Base-by-base conservation (phyloP, 2,888 invertebrate species). In the Allacma fusca region DNA sequence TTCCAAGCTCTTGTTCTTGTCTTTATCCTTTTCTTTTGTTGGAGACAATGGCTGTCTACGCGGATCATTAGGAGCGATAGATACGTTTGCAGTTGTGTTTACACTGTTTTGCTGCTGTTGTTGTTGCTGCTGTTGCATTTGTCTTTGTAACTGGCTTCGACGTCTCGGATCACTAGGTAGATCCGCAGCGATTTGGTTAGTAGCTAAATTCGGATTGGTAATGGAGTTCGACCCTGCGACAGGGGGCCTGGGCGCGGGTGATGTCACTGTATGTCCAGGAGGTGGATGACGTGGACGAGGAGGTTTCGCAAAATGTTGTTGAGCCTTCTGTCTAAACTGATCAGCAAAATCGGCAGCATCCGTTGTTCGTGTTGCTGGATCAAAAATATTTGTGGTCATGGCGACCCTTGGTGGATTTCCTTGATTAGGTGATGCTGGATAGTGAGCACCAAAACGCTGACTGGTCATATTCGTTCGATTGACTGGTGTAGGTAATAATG, bases 161-260 rank as follows among this genome's bases (percentile, higher is more conserved):
- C 77, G 64, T 34, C 79, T 62, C 9, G 79, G 79, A 26, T 79
- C 79, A 40, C 40, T 71, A 13, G 79, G 77, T 13, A 76, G 75
- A 28, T 77, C 76, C 19, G 78, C 77, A 4, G 65, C 69, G 43
- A 78, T 80, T 72, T 80, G 78, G 71, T 78, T 80, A 19, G 78
- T 75, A 19, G 77, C 78, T 43, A 78, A 57, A 23, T 50, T 69
- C 0, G 78, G 75, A 69, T 78, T 71, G 4, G 57, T 19, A n/a
- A 23, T 59, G 21, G 70, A 57, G 19, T 69, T 78, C 1, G 78
- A 71, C 40, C 70, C 72, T n/a, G 64, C 59, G n/a, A 23, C 59
- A 0, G 65, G 50, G 23, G 74, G 23, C 40, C 24, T 24, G 1
- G 69, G 24, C 4, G 69, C 16, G 2, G 50, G 13, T 0, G 21